Base-by-base conservation (phyloP, 2,888 invertebrate species). In the Drosophila meridionalis region DNA sequence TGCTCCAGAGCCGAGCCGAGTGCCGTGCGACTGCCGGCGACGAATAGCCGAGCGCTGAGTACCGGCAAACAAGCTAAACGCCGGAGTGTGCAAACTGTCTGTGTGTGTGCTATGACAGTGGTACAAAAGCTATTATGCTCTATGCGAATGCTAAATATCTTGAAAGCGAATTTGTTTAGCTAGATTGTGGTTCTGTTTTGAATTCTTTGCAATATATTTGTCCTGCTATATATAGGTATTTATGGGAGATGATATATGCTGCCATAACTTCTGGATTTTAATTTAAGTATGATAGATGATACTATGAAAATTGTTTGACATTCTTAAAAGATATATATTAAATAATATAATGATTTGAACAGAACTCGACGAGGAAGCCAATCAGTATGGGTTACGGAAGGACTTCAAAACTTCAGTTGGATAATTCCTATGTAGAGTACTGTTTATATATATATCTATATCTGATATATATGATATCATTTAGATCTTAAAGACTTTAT, bases 41-140 rank as follows among this genome's bases (percentile, higher is more conserved):
- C 40, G 40, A n/a, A 8, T 11, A 36, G 36, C 53, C 56, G 58
- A 56, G 63, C 30, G 38, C 52, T 57, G 59, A 71, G 82, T 67
- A 80, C 79, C 80, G 76, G 79, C 69, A 82, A 80, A 82, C 53
- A 80, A 72, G 79, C 75, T 78, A 78, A 82, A 78, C 69, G 75
- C 26, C 64, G 69, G 53, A 50, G 64, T 52, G 47, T 55, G 53
- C 52, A 52, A 34, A 36, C n/a, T 32, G 26, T 11, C 9, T n/a
- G 30, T 30, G 56, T 26, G 40, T 43, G 9, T 36, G 12, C 14
- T 34, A 26, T 4, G 26, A 80, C 78, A 80, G 62, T 78, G 78
- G 81, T 59, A 12, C 28, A 2, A 42, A n/a, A 38, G n/a, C 4
- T 9, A 14, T 11, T 11, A 36, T 7, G 3, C 5, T 7, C 7